Conservation (phyloP, 2,888 invertebrate species). For the Epinotia demarniana region DNA sequence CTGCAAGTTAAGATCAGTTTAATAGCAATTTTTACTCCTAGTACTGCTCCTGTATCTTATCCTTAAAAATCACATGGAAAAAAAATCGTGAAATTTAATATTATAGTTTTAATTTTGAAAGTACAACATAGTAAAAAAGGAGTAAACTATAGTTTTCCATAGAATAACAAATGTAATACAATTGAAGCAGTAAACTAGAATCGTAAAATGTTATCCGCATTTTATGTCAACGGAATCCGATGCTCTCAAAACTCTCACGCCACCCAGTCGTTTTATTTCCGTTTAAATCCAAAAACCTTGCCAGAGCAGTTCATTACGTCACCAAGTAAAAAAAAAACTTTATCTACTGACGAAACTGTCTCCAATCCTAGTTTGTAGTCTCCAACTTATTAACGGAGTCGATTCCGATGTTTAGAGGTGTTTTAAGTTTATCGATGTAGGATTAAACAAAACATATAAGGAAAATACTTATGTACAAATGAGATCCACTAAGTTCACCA, state of each 20-base stretch:
- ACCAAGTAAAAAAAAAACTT: slow-evolving; percentile 55
- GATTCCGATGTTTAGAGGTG: slow-evolving; percentile 25
- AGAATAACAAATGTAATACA: slow-evolving; percentile 1
- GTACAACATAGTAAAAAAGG: neutral
- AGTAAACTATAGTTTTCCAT: neutral
- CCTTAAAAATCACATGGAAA: too few species aligned
- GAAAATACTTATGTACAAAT: neutral
- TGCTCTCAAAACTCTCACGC: neutral
- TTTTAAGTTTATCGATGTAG: slow-evolving; percentile 34
- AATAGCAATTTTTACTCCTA: too few species aligned
- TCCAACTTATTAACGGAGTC: slow-evolving; percentile 29
- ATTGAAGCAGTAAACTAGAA: slow-evolving; percentile 2
- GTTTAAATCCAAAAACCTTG: slow-evolving; percentile 47
- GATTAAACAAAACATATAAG: slow-evolving; percentile 7
- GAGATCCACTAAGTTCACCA: too few species aligned
- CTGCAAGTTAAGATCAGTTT: too few species aligned
- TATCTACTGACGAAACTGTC: slow-evolving; percentile 55
- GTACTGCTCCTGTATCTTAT: too few species aligned
- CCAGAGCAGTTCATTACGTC: slow-evolving; percentile 59
- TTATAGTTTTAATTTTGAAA: too few species aligned
- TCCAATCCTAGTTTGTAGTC: slow-evolving; percentile 45
- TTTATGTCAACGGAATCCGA: slow-evolving; percentile 10
- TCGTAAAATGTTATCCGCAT: slow-evolving; percentile 9
- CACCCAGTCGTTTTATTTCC: slow-evolving; percentile 22
- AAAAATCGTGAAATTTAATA: too few species aligned